Conservation (phyloP, 2,888 invertebrate species). For the Lacanobia wlatinum region DNA sequence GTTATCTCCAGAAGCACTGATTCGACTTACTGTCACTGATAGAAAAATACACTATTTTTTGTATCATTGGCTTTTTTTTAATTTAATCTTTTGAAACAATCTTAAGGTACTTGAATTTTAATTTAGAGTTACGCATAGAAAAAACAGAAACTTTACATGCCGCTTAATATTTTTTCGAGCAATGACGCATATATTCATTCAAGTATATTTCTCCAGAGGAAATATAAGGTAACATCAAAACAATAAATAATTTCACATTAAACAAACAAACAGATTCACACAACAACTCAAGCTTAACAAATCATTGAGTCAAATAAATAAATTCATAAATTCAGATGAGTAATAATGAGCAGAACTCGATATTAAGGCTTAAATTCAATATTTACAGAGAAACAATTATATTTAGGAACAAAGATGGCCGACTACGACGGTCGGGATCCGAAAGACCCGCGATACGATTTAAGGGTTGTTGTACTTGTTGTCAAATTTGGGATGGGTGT, state of each 20-base stretch:
- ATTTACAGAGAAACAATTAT: constrained; percentile 50
- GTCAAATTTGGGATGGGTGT: constrained; percentile 69
- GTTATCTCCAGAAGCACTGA: no score
- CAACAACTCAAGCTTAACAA: constrained; percentile 29
- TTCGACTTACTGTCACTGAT: no score
- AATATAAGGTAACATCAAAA: not conserved
- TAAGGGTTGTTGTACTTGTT: constrained; percentile 67
- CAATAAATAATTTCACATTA: constrained; percentile 16
- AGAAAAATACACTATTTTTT: no score
- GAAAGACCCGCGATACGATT: constrained; percentile 69
- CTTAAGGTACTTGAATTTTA: no score
- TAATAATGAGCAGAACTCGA: constrained; percentile 28
- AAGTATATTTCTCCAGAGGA: not conserved
- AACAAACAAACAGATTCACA: constrained; percentile 23
- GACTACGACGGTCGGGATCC: constrained; percentile 65
- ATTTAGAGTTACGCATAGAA: not conserved
- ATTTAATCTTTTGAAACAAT: no score
- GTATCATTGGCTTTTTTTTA: no score
- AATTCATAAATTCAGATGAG: constrained; percentile 29
- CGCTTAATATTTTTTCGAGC: not conserved
- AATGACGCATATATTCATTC: constrained; percentile 4
- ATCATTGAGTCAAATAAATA: constrained; percentile 41
- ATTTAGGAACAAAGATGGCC: constrained; percentile 32
- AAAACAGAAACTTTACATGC: no score
- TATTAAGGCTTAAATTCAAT: constrained; percentile 34